Evolutionary conservation across 2,888 invertebrate genomes (phyloP).

Genomic region (Amitus sp.): DNA sequence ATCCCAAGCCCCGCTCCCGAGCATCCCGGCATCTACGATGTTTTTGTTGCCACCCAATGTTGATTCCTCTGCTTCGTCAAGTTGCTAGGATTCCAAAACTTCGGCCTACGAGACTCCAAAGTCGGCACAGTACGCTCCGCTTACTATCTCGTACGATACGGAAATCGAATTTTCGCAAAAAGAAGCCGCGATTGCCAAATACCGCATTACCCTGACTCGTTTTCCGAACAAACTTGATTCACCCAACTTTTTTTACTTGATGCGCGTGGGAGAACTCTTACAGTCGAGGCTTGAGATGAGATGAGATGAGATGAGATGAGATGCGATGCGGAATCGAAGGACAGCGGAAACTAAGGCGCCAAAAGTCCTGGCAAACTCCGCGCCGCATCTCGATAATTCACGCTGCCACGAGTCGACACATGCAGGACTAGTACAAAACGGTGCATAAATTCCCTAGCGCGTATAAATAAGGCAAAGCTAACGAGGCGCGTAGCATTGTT

Average conservation of each 20-base stretch:
- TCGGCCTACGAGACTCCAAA: neutral
- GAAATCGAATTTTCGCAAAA: slow-evolving; percentile 9
- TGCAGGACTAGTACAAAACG: slow-evolving; percentile 2
- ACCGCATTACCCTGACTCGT: neutral
- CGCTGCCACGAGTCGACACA: neutral
- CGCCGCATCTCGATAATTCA: neutral
- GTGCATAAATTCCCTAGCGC: neutral
- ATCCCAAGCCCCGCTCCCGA: no score
- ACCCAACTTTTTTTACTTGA: neutral
- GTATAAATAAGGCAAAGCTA: slow-evolving; percentile 3
- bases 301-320: no score
- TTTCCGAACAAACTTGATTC: neutral
- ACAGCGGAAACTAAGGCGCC: no score
- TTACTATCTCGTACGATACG: neutral
- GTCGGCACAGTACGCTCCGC: neutral
- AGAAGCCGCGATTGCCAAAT: neutral
- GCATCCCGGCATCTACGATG: no score
- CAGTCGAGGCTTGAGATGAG: no score
- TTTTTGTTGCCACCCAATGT: slow-evolving; percentile 4
- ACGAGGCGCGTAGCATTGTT: slow-evolving; percentile 2
- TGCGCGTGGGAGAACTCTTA: neutral
- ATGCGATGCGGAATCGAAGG: no score
- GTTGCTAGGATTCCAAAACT: neutral
- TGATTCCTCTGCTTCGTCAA: neutral
- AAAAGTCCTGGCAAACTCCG: neutral